phyloP scores from a whole-genome alignment of 2,113 vertebrate genomes.

The Alosa alosa region DNA sequence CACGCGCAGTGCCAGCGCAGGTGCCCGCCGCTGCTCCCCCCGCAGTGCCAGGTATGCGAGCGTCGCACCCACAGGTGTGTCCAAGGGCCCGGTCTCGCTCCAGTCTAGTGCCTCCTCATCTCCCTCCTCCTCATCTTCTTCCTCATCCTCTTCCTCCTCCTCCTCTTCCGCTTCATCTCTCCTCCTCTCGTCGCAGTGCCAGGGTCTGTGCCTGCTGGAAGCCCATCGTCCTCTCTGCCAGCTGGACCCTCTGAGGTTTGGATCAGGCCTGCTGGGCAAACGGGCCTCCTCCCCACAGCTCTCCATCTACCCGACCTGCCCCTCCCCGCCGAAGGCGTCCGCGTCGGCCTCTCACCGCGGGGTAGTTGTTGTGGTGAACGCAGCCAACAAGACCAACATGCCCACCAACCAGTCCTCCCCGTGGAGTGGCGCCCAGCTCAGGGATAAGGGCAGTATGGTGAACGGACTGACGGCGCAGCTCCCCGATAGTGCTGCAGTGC shows the following conservation, averaged over 20 bases:
- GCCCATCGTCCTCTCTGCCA: conserved; percentile 50
- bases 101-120: conserved; percentile 45
- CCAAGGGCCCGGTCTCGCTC: conserved; percentile 34
- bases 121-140: conserved; percentile 41
- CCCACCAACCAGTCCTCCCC: conserved; percentile 68
- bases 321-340: conserved; percentile 38
- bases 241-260: conserved; percentile 59
- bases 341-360: conserved; percentile 17
- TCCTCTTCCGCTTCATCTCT: conserved; percentile 37
- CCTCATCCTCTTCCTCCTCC: conserved; percentile 48
- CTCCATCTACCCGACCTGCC: conserved; percentile 32
- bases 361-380: not conserved
- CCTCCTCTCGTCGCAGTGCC: conserved; percentile 41
- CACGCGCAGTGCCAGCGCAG: not conserved
- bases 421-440: conserved; percentile 58
- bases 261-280: conserved; percentile 53
- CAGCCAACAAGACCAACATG: conserved; percentile 55
- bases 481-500: conserved; percentile 69
- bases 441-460: conserved; percentile 51
- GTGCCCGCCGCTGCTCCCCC: conserved; percentile 34
- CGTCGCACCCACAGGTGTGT: conserved; percentile 33
- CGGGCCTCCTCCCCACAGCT: conserved; percentile 54
- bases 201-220: conserved; percentile 48
- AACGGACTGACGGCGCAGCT: conserved; percentile 57
- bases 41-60: conserved; percentile 27